phyloP scores from a whole-genome alignment of 2,888 invertebrate species.

The Ophion slaviceki region DNA sequence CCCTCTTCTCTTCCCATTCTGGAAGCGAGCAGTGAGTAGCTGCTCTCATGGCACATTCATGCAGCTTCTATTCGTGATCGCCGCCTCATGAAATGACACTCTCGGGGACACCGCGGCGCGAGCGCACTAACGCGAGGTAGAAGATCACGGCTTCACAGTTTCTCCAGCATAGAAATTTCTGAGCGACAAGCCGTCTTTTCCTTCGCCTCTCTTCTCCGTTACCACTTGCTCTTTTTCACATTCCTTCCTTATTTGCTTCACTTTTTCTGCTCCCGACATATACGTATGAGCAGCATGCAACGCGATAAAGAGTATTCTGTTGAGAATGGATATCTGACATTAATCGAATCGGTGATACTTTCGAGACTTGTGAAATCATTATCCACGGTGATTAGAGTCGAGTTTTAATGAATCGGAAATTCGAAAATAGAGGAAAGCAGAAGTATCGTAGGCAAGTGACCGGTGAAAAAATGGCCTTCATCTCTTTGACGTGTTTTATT shows the following conservation, averaged over 20 bases:
- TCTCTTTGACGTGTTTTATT: too few relatives aligned
- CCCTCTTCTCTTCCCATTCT: slow-evolving; percentile 34
- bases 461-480: background rate
- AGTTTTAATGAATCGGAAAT: too few relatives aligned
- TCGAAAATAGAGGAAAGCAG: too few relatives aligned
- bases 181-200: slow-evolving; percentile 42
- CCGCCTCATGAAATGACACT: slow-evolving; percentile 61
- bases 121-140: slow-evolving; percentile 39
- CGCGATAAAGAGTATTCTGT: background rate
- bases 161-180: slow-evolving; percentile 47
- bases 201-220: slow-evolving; percentile 37
- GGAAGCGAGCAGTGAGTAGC: slow-evolving; percentile 13
- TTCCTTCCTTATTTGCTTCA: background rate
- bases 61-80: slow-evolving; percentile 59
- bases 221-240: slow-evolving; percentile 9
- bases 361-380: background rate
- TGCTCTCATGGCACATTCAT: slow-evolving; percentile 56
- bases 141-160: slow-evolving; percentile 53
- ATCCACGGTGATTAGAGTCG: background rate
- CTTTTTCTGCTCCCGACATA: background rate
- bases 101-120: slow-evolving; percentile 49
- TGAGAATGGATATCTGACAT: background rate
- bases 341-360: background rate
- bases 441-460: background rate
- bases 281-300: slow-evolving; percentile 5